Conservation (phyloP, 2,797 vertebrate species). For the Pseudochirops cupreus region DNA sequence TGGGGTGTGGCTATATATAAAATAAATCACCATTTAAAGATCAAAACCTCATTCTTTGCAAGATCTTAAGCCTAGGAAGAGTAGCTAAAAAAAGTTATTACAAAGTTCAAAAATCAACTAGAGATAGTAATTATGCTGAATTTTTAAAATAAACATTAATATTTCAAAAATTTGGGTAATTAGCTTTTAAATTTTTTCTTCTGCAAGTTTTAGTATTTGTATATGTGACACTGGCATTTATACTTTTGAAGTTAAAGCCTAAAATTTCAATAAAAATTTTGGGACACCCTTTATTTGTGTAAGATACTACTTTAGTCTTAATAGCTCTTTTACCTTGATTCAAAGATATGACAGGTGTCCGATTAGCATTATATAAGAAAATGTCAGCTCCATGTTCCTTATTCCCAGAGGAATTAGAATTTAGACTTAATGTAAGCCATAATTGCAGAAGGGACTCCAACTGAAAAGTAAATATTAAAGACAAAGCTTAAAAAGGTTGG, state of each 20-base stretch:
- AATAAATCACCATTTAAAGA: not conserved
- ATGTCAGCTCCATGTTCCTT: slow-evolving; percentile 96
- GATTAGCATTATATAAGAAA: slow-evolving; percentile 96
- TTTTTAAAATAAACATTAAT: not conserved
- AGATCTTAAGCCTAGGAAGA: not conserved
- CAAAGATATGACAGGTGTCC: slow-evolving; percentile 95
- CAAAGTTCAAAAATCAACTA: not conserved
- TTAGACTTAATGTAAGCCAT: slow-evolving; percentile 98
- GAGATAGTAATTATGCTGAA: not conserved
- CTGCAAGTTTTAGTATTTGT: not conserved
- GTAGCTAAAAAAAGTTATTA: not conserved
- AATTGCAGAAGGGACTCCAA: slow-evolving; percentile 97
- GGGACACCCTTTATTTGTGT: not conserved
- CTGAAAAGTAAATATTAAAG: slow-evolving; percentile 82
- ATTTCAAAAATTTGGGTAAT: not conserved
- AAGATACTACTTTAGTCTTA: not conserved
- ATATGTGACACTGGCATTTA: not conserved
- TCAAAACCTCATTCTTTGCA: not conserved
- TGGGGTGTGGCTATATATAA: not conserved
- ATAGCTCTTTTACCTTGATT: slow-evolving; percentile 93
- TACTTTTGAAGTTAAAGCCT: not conserved
- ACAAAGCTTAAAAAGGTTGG: slow-evolving; percentile 14
- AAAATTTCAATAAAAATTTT: not conserved
- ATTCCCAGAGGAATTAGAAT: slow-evolving; percentile 91
- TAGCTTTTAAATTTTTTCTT: not conserved